phyloP scores from a whole-genome alignment of 2,113 vertebrate species.

The Petrocephalus zakoni region DNA sequence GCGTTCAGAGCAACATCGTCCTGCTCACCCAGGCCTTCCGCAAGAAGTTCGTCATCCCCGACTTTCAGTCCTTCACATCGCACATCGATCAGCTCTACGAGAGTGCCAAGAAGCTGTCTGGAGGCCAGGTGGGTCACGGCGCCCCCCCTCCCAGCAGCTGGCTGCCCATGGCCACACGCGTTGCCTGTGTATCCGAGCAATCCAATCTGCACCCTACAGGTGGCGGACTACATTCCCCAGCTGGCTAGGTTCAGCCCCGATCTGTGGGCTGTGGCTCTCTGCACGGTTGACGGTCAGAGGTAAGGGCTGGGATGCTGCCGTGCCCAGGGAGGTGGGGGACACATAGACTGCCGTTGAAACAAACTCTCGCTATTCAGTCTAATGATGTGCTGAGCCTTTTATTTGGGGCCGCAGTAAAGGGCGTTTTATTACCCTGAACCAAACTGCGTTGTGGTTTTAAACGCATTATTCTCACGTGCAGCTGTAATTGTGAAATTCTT shows the following conservation, averaged over 20 bases:
- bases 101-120: slow-evolving; percentile 80
- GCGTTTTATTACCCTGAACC: no score
- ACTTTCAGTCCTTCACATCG: slow-evolving; percentile 88
- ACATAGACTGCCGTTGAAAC: not conserved
- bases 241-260: slow-evolving; percentile 94
- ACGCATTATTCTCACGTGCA: not conserved
- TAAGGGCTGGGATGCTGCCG: slow-evolving; percentile 40
- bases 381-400: not conserved
- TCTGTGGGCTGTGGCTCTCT: slow-evolving; percentile 91
- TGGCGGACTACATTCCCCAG: slow-evolving; percentile 97
- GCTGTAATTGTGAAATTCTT: not conserved
- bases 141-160: not conserved
- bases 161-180: not conserved
- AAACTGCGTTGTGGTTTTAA: not conserved
- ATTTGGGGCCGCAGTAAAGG: not conserved
- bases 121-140: slow-evolving; percentile 76
- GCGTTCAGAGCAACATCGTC: slow-evolving; percentile 98
- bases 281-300: slow-evolving; percentile 98
- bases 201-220: slow-evolving; percentile 57
- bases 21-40: slow-evolving; percentile 97
- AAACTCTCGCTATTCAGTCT: not conserved
- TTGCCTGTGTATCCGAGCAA: not conserved
- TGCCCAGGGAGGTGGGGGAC: not conserved
- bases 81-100: slow-evolving; percentile 91
- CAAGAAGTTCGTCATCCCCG: slow-evolving; percentile 97